phyloP scores from a whole-genome alignment of 2,113 vertebrate species.

The Pseudonaja textilis region DNA sequence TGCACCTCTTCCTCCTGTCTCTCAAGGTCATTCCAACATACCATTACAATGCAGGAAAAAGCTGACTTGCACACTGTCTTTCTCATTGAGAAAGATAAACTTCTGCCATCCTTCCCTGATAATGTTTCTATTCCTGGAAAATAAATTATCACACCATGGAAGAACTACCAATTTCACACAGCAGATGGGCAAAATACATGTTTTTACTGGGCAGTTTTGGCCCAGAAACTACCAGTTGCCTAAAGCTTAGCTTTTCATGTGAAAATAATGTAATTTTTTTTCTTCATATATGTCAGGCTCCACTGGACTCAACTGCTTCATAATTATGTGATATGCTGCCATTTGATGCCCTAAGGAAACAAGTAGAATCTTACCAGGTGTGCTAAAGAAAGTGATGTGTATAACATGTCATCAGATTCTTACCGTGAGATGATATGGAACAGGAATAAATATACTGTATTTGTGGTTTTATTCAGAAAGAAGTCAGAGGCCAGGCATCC shows the following conservation, averaged over 20 bases:
- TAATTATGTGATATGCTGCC: slow-evolving; percentile 59
- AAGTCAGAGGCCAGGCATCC: slow-evolving; percentile 47
- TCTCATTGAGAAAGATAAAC: background rate
- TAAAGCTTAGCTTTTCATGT: slow-evolving; percentile 1
- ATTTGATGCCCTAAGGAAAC: slow-evolving; percentile 40
- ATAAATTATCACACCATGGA: background rate
- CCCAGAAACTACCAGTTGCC: background rate
- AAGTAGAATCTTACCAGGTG: slow-evolving; percentile 59
- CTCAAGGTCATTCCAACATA: background rate
- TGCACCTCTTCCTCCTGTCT: background rate
- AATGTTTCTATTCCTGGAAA: background rate
- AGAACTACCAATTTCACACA: background rate
- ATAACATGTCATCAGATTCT: slow-evolving; percentile 48
- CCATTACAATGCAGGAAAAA: background rate
- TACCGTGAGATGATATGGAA: slow-evolving; percentile 26
- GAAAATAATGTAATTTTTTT: slow-evolving; percentile 53
- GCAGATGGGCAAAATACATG: no score
- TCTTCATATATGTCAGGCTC: slow-evolving; percentile 58
- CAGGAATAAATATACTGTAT: slow-evolving; percentile 21
- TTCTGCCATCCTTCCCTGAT: background rate
- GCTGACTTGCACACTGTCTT: background rate
- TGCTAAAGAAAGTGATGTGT: slow-evolving; percentile 56
- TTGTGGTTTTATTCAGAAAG: slow-evolving; percentile 50
- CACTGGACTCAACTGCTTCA: slow-evolving; percentile 56
- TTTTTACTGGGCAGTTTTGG: background rate